These are phyloP conservation scores for Xiphorhynchus elegans DNA, from an alignment of 2,113 vertebrate genomes.

Conservation along the genomic window DNA sequence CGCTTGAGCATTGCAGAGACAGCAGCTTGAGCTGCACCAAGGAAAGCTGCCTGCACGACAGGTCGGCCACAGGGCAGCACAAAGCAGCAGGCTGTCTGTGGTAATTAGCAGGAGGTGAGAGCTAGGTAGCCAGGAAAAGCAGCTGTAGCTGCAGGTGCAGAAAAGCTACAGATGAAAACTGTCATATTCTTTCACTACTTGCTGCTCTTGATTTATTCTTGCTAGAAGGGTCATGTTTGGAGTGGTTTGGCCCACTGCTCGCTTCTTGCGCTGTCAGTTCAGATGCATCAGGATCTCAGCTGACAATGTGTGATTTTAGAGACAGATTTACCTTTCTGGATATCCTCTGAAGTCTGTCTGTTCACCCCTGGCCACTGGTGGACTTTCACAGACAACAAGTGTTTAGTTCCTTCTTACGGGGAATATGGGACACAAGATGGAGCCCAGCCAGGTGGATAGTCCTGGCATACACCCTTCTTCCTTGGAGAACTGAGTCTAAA, in stretches of 20 bases:
- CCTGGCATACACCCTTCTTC: not conserved
- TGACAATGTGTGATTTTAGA: not conserved
- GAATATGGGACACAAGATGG: not conserved
- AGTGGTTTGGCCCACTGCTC: conserved; percentile 27
- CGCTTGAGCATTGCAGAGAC: not conserved
- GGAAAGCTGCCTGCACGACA: not conserved
- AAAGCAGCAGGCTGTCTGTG: conserved; percentile 42
- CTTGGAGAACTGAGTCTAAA: not conserved
- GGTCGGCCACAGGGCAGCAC: conserved; percentile 42
- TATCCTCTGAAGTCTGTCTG: not conserved
- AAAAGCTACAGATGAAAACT: not conserved
- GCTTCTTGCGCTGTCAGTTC: conserved; percentile 9
- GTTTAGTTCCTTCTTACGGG: not conserved
- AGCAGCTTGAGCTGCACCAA: not conserved
- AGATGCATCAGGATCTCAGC: not conserved
- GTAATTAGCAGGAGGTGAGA: conserved; percentile 39
- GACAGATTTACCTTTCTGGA: conserved; percentile 6
- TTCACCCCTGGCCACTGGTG: not conserved
- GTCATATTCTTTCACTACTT: not conserved
- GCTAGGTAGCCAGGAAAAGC: not conserved
- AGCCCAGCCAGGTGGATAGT: not conserved
- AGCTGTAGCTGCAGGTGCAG: conserved; percentile 32
- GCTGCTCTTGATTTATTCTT: conserved; percentile 10
- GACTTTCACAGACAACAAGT: not conserved
- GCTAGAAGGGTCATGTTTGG: conserved; percentile 26